Base-by-base conservation (phyloP, 2,797 vertebrate species). In the Peromyscus nudipes region DNA sequence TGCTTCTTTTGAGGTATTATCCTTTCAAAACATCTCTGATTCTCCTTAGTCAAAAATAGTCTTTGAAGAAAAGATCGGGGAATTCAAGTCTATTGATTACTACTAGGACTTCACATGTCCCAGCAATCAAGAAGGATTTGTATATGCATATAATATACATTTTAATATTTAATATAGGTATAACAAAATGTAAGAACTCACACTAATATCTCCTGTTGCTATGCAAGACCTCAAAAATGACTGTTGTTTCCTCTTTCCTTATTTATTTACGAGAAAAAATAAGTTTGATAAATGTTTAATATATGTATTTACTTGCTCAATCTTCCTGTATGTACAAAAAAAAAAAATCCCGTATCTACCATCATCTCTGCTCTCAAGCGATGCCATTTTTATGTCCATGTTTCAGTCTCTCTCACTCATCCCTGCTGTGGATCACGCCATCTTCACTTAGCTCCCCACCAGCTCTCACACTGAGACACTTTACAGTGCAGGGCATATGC, bases 371-470 rank as follows among this genome's bases (percentile, higher is more conserved):
- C 25, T 76, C 4, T n/a, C 40, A 40, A 27, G 19, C 31, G 43
- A 83, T 12, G 1, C 5, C 7, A 29, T 46, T 34, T 79, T 27
- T 55, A 4, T 55, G 29, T 4, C 12, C 49, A 49, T 17, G 9
- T 1, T 57, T 25, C 4, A 25, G 13, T 16, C 29, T 6, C 4
- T 82, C 14, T 55, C 10, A 31, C 12, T 29, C 2, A 21, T 12
- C 1, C 1, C 0, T 49, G 6, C 6, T 6, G 13, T 17, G 6
- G 1, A 4, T 2, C 5, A 49, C 5, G 14, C 4, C 25, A 19
- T 64, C 23, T 60, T 82, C 16, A 16, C 43, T 46, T n/a, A 34
- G 43, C 52, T 55, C 14, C 19, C 40, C 10, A 40, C 4, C 31
- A 6, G 55, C 2, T 29, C 25, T 27, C 9, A 23, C 55, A 52